Percentiles rank a stretch among this genome's conserved stretches.
Conservation (phyloP, 1,140 invertebrate genomes). For the Drosophila teissieri region DNA sequence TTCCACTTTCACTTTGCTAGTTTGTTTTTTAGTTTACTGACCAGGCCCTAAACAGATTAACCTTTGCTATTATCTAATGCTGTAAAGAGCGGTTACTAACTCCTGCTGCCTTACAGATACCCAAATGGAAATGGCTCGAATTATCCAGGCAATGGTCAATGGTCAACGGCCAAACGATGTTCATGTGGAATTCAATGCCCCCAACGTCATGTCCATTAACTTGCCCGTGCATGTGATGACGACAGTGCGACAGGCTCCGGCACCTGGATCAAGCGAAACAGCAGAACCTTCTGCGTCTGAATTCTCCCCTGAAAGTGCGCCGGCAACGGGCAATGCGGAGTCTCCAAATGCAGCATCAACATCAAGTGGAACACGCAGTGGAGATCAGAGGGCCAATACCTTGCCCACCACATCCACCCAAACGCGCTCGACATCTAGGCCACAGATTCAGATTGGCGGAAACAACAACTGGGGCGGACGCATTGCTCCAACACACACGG, state of each 20-base stretch:
- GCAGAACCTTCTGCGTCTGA: constrained; percentile 22
- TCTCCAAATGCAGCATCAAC: constrained; percentile 58
- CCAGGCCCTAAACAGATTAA: constrained; percentile 7
- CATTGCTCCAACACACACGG: constrained; percentile 79
- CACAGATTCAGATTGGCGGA: constrained; percentile 87
- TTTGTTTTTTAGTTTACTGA: constrained; percentile 8
- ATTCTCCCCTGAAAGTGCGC: neutral
- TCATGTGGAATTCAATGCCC: constrained; percentile 75
- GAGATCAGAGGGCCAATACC: constrained; percentile 87
- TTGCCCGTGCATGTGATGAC: constrained; percentile 84
- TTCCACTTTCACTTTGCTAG: constrained; percentile 7
- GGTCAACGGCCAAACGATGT: constrained; percentile 58
- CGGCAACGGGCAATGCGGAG: constrained; percentile 12
- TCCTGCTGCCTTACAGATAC: constrained; percentile 54
- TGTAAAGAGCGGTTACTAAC: neutral
- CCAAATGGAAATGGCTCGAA: constrained; percentile 83
- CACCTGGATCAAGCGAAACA: neutral
- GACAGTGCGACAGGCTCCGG: constrained; percentile 60
- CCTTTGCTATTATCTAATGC: neutral
- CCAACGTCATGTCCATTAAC: constrained; percentile 76
- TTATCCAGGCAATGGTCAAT: constrained; percentile 87
- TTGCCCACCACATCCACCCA: constrained; percentile 89
- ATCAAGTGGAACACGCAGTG: constrained; percentile 54
- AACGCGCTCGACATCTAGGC: constrained; percentile 88
- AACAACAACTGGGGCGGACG: constrained; percentile 77